A percentile compares a stretch with the other conserved stretches of the same genome.
phyloP scores from a whole-genome alignment of 2,113 vertebrate species.

The Periophthalmus modestus region DNA sequence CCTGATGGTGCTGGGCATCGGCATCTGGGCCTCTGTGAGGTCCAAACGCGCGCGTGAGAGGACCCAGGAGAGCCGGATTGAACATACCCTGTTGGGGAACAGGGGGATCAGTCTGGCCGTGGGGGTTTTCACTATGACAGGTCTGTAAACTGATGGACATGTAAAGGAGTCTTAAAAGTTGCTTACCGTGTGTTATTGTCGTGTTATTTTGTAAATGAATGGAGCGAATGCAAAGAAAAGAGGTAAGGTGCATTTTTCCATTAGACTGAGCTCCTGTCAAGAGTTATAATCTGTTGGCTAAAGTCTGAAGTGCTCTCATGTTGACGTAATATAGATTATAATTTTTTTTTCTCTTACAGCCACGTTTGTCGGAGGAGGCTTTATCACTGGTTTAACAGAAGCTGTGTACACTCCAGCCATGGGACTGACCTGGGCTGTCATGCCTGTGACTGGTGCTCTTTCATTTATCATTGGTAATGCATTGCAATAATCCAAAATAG shows the following conservation, averaged over 20 bases:
- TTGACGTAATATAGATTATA: background rate
- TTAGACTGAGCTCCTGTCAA: background rate
- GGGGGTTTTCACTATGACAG: slow-evolving; percentile 57
- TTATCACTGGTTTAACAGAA: slow-evolving; percentile 42
- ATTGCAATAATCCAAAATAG: background rate
- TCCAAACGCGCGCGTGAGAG: slow-evolving; percentile 12
- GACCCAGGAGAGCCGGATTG: slow-evolving; percentile 4
- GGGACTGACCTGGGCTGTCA: slow-evolving; percentile 49
- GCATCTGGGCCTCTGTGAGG: slow-evolving; percentile 46
- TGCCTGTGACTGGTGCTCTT: slow-evolving; percentile 25
- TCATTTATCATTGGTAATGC: slow-evolving; percentile 48
- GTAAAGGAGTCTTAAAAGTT: background rate
- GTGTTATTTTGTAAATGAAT: background rate
- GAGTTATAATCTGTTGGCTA: too few relatives aligned
- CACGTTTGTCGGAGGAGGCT: slow-evolving; percentile 55
- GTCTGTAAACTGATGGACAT: background rate
- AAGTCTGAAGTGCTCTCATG: background rate
- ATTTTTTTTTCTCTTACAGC: slow-evolving; percentile 31
- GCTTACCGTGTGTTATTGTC: background rate
- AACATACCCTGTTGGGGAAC: slow-evolving; percentile 40
- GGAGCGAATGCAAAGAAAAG: too few relatives aligned
- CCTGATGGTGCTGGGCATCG: slow-evolving; percentile 50
- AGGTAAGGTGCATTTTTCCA: too few relatives aligned
- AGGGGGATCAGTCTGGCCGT: slow-evolving; percentile 34
- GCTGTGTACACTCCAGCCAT: slow-evolving; percentile 35